Evolutionary conservation across 2,888 invertebrate genomes (phyloP), one percentile per base, ranked within the genome.

Genomic region (Crocallis elinguaria): DNA sequence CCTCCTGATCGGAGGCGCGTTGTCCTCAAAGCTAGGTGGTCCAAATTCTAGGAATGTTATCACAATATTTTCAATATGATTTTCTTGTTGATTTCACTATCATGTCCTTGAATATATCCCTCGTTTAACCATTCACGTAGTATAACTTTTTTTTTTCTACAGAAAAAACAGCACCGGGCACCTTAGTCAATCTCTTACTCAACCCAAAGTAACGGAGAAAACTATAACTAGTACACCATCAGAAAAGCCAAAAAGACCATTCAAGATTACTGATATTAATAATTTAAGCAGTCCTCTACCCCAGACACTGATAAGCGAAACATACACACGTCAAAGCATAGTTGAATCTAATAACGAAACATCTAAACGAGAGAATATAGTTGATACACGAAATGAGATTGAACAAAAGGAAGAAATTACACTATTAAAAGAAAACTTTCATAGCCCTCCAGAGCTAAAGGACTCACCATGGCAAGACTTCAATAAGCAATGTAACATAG

Each of bases 231-330:
- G 29, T 32, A 16, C 45, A 39, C 11, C 9, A 27, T 38, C 13
- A 14, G 35, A 60, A 41, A 83, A 76, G 64, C 27, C 62, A 23
- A 76, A 69, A 43, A 78, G 77, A 65, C 81, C 81, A 4, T 87
- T 83, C 49, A 87, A 77, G 65, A 89, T 90, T 32, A 75, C 63
- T 1, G 84, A 88, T 6, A 76, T 90, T 42, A 63, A 83, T 42
- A 76, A 73, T 25, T 23, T 80, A 23, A 50, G 78, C 25, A 51
- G 73, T 4, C 46, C 68, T 23, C 61, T 85, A 50, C 73, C 79
- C 9, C 55, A 71, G 30, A 64, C 32, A 8, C 56, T 75, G 16
- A 57, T 71, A 36, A 23, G 21, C 41, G 39, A 64, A 55, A 52
- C 19, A 30, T 13, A 35, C 14, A 46, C 42, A 42, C 11, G 29